Evolutionary conservation across 2,888 invertebrate genomes (phyloP).

Genomic region (Heliconius hortense): DNA sequence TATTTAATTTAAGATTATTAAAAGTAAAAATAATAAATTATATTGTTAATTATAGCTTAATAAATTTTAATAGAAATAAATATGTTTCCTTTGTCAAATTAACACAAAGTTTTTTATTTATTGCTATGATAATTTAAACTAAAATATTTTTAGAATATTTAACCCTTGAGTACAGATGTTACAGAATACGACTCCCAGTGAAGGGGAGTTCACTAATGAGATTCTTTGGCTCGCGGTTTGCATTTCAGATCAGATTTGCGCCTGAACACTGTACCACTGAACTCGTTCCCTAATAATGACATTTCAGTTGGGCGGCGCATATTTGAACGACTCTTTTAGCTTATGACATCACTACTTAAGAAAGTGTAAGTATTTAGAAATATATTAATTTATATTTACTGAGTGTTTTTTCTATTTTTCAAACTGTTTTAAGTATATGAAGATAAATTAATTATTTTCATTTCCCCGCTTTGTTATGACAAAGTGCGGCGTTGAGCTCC

Average conservation of each 20-base stretch:
- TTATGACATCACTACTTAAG: conserved; percentile 14
- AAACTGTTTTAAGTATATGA: too few relatives aligned
- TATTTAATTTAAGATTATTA: too few relatives aligned
- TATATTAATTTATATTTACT: background rate
- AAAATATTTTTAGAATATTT: background rate
- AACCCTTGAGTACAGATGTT: conserved; percentile 4
- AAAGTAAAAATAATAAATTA: too few relatives aligned
- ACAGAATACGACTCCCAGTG: conserved; percentile 59
- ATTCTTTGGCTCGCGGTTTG: conserved; percentile 81
- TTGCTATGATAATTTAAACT: background rate
- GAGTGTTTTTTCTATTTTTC: too few relatives aligned
- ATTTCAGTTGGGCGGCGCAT: conserved; percentile 43
- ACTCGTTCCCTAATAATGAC: conserved; percentile 62
- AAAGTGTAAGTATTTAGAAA: background rate
- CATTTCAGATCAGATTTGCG: conserved; percentile 74
- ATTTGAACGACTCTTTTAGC: conserved; percentile 23
- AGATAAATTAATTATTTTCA: background rate
- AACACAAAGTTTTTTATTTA: background rate
- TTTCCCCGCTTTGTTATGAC: background rate
- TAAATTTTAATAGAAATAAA: background rate
- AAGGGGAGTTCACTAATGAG: conserved; percentile 75
- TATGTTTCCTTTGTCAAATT: background rate
- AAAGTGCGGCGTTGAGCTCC: background rate
- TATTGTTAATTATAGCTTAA: too few relatives aligned
- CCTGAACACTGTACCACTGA: conserved; percentile 54